phyloP scores from a whole-genome alignment of 2,888 invertebrate species.

The Nomada fucata region DNA sequence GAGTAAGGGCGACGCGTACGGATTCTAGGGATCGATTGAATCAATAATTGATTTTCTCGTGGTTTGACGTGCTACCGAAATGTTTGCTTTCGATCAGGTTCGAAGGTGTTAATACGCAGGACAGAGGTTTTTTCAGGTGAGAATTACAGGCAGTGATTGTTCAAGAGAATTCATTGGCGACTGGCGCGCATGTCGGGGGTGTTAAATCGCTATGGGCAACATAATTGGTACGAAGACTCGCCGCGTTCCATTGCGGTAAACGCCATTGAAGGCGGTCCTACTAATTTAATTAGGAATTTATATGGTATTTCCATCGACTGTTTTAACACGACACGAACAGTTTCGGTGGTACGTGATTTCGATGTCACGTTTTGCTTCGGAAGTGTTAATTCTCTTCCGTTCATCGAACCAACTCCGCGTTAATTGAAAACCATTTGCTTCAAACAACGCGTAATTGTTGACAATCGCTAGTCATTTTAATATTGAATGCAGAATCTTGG shows the following conservation, averaged over 20 bases:
- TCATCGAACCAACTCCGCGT: constrained; percentile 13
- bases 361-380: background rate
- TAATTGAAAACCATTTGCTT: constrained; percentile 45
- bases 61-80: constrained; percentile 46
- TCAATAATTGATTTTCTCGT: constrained; percentile 68
- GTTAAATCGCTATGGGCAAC: constrained; percentile 64
- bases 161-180: constrained; percentile 68
- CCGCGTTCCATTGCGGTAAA: constrained; percentile 38
- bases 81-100: constrained; percentile 77
- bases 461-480: background rate
- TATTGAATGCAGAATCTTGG: too few relatives aligned
- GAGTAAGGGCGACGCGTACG: constrained; percentile 38
- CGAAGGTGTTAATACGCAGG: constrained; percentile 75
- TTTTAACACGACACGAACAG: constrained; percentile 37
- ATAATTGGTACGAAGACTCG: constrained; percentile 55
- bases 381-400: constrained; percentile 61
- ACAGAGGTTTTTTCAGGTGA: constrained; percentile 71
- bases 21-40: constrained; percentile 61
- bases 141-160: constrained; percentile 73
- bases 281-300: constrained; percentile 75
- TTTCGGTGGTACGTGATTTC: constrained; percentile 36
- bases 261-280: constrained; percentile 51
- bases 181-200: constrained; percentile 46
- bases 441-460: background rate
- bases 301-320: constrained; percentile 66